Evolutionary conservation across 2,113 vertebrate species (phyloP).

Genomic region (Elanus axillaris): DNA sequence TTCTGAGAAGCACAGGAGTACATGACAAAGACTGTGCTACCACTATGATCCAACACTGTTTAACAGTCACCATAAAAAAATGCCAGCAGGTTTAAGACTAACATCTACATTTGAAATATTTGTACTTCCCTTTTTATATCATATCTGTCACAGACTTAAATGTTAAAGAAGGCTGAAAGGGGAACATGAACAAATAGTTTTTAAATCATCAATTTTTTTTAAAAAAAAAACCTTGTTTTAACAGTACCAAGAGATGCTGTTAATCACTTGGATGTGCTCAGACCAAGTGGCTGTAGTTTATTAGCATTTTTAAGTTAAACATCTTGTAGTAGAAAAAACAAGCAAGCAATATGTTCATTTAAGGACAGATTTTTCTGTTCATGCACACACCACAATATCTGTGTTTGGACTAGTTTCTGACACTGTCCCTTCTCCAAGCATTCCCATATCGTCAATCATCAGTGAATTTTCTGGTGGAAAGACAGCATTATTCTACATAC

Average conservation of each 20-base stretch:
- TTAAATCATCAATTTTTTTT: neutral
- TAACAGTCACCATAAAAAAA: neutral
- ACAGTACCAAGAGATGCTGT: neutral
- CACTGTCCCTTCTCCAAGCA: neutral
- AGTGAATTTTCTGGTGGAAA: neutral
- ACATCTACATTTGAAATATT: neutral
- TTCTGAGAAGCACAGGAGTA: neutral
- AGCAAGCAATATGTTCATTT: neutral
- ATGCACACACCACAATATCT: neutral
- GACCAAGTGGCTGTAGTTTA: neutral
- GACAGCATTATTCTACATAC: neutral
- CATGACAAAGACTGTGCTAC: neutral
- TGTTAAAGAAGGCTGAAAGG: neutral
- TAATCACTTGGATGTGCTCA: neutral
- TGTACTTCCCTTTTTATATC: neutral
- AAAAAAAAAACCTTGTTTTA: neutral
- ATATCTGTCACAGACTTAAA: neutral
- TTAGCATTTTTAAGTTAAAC: neutral
- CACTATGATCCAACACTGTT: accelerated
- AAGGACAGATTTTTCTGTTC: neutral
- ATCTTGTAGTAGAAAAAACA: neutral
- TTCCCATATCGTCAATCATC: neutral
- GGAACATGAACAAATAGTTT: neutral
- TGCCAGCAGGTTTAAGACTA: neutral
- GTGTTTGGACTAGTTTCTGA: neutral